These are phyloP conservation scores for Arctia plantaginis DNA, from an alignment of 2,888 invertebrate genomes.

Conservation along the genomic window DNA sequence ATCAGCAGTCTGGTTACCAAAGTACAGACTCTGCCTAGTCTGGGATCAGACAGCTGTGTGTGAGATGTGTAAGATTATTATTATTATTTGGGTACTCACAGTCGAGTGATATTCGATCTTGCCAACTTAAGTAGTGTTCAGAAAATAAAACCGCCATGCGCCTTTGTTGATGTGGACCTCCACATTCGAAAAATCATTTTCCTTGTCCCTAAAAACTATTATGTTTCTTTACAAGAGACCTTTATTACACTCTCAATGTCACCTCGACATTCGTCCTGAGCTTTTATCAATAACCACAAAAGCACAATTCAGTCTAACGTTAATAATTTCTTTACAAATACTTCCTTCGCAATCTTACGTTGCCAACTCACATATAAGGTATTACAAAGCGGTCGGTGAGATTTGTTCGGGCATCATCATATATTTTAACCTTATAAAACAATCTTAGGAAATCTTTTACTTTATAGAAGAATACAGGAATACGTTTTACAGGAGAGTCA, in stretches of 20 bases:
- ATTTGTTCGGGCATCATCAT: background rate
- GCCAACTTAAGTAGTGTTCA: slow-evolving; percentile 2
- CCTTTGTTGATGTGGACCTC: slow-evolving; percentile 5
- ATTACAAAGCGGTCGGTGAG: background rate
- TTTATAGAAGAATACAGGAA: background rate
- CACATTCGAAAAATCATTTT: slow-evolving; percentile 18
- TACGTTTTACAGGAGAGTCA: background rate
- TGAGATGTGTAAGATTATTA: too few relatives aligned
- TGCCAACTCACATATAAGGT: slow-evolving; percentile 4
- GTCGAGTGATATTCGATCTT: background rate
- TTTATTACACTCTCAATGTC: slow-evolving; percentile 31
- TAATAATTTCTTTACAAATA: slow-evolving; percentile 50
- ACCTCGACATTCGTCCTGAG: slow-evolving; percentile 31
- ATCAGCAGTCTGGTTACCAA: too few relatives aligned
- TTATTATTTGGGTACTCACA: too few relatives aligned
- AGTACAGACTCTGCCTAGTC: too few relatives aligned
- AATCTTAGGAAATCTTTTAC: background rate
- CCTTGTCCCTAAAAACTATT: slow-evolving; percentile 14
- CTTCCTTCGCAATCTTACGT: slow-evolving; percentile 40
- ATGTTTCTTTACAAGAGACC: slow-evolving; percentile 10
- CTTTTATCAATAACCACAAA: slow-evolving; percentile 43
- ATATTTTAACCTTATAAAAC: background rate
- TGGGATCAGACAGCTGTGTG: too few relatives aligned
- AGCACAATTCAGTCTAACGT: slow-evolving; percentile 40
- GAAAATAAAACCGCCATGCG: slow-evolving; percentile 5